Evolutionary conservation across 2,113 vertebrate genomes (phyloP), one percentile per base, ranked within the genome.

Genomic region (Beaufortia kweichowensis): DNA sequence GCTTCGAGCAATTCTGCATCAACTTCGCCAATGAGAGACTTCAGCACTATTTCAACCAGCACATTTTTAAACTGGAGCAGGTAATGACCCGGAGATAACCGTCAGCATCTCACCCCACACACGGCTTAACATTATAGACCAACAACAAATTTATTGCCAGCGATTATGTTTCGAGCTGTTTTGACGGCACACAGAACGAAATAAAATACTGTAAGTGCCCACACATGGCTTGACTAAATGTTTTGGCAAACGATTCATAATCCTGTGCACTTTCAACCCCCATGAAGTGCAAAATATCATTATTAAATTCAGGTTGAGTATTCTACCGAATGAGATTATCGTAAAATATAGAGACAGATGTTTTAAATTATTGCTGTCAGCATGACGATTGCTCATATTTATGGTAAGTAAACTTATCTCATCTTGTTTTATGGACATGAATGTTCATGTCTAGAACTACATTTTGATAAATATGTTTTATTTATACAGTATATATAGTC

Each of bases 1-100:
- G 96, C 86, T 99, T 99, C 23, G 97, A 99, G 43, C 97, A 99
- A 80, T 98, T 99, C 89, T 99, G 97, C 91, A 99, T 99, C 84
- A 99, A 99, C 92, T 99, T 96, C 23, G 97, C 97, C 86, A 99
- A 99, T 1, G 97, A 99, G 75, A 94, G 97, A 76, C 93, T 99
- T 63, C 97, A 99, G 86, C 95, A 99, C 88, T 99, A 99, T 89
- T 99, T 99, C 85, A 99, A 99, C 90, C 97, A 97, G 72, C 97
- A 99, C 91, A 98, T 96, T 84, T 99, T 99, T 86, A 98, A 99
- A 80, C 90, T 98, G 12, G 97, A 99, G 66, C 97, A 99, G 86
- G 97, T 98, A 79, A 87, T 90, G 35, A 66, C 64, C 50, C 26
- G 11, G 24, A 68, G 78, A 66, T 68, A 39, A 59, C 50, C 46